A percentile compares a stretch with the other conserved stretches of the same genome.
Evolutionary conservation across 2,797 vertebrate genomes (phyloP).

Genomic region (Psittacula derbiana): DNA sequence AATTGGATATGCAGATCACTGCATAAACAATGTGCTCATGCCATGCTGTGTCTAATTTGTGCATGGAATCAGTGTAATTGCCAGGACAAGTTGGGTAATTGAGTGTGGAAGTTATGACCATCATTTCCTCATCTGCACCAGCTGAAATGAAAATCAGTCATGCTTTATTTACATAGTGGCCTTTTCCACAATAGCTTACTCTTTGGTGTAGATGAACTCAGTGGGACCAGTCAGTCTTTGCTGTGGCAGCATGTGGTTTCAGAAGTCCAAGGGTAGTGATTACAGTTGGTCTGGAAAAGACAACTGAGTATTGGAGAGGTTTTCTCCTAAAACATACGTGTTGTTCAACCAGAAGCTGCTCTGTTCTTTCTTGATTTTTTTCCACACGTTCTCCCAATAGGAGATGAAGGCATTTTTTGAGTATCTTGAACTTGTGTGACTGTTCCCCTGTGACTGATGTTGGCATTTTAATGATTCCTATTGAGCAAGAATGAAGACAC

Average conservation of each 20-base stretch:
- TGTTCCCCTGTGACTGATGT: not conserved
- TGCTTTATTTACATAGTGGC: not conserved
- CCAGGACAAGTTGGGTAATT: slow-evolving; percentile 35
- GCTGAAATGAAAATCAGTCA: not conserved
- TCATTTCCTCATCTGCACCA: not conserved
- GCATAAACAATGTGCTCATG: not conserved
- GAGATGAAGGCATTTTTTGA: not conserved
- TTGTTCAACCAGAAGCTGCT: not conserved
- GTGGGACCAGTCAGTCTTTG: rapidly evolving
- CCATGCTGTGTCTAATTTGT: slow-evolving; percentile 19
- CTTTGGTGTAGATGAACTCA: not conserved
- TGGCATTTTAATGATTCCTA: not conserved
- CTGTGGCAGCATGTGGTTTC: not conserved
- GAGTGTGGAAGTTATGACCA: slow-evolving; percentile 22
- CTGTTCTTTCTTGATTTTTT: not conserved
- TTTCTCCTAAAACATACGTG: not conserved
- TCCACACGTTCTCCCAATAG: not conserved
- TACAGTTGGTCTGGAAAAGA: not conserved
- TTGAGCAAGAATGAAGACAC: not conserved
- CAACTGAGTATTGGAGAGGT: rapidly evolving
- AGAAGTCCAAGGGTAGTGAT: not conserved
- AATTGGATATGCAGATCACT: not conserved
- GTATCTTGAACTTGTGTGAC: not conserved
- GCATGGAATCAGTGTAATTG: slow-evolving; percentile 32
- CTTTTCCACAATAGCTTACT: not conserved